These are phyloP conservation scores for Serinus canaria DNA, from an alignment of 2,113 vertebrate species.

Conservation along the genomic window DNA sequence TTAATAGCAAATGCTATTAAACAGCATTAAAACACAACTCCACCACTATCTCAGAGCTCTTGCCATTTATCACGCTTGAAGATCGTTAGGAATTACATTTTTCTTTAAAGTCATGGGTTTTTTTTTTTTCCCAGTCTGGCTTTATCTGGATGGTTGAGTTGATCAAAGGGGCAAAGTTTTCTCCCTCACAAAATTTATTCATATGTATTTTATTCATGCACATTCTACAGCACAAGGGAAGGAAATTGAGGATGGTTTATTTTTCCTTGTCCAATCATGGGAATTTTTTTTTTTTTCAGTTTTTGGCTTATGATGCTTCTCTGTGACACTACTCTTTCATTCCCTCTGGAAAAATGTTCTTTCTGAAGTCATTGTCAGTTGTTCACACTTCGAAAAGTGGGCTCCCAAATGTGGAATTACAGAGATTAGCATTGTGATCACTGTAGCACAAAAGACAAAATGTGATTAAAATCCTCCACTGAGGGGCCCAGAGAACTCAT, in stretches of 20 bases:
- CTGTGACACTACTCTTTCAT: neutral
- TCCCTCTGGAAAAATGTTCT: conserved; percentile 14
- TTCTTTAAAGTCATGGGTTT: neutral
- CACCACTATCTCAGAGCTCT: neutral
- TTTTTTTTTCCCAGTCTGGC: neutral
- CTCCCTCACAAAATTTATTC: neutral
- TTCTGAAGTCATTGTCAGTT: neutral
- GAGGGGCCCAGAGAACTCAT: neutral
- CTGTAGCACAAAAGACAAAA: neutral
- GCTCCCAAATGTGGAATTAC: conserved; percentile 13
- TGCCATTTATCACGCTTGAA: neutral
- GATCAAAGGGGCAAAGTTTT: neutral
- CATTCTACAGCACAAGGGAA: neutral
- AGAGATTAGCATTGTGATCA: conserved; percentile 2
- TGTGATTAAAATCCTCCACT: neutral
- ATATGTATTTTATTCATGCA: neutral
- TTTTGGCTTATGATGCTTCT: neutral
- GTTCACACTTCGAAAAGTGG: conserved; percentile 12
- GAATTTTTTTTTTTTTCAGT: too few species aligned
- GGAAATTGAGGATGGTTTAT: neutral
- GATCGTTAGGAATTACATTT: neutral
- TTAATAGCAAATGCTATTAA: neutral
- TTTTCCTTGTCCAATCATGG: neutral
- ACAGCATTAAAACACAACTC: neutral
- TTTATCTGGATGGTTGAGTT: neutral